These are phyloP conservation scores for Camponotus pennsylvanicus DNA, from an alignment of 1,140 invertebrate genomes.

Conservation along the genomic window DNA sequence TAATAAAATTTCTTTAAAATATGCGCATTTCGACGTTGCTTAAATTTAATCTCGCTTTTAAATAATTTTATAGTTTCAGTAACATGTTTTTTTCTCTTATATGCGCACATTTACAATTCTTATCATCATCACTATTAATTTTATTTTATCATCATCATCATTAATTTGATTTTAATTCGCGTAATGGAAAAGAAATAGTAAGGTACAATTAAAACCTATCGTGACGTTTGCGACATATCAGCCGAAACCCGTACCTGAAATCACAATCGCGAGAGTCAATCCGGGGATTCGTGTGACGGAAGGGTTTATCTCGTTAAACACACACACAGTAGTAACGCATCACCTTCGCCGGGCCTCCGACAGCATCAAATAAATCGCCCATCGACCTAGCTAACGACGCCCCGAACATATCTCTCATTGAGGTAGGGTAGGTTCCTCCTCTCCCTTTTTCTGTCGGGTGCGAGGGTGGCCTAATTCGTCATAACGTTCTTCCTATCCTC, in stretches of 20 bases:
- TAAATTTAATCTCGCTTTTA: not conserved
- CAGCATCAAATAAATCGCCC: constrained; percentile 56
- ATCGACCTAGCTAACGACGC: constrained; percentile 75
- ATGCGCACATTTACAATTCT: not conserved
- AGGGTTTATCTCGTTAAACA: constrained; percentile 37
- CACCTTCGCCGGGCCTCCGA: constrained; percentile 15
- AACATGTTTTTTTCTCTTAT: not conserved
- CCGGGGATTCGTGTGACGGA: not conserved
- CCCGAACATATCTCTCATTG: constrained; percentile 79
- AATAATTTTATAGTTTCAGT: not conserved
- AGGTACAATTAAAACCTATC: not conserved
- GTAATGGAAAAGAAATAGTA: not conserved
- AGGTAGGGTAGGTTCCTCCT: constrained; percentile 74
- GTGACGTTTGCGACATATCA: not conserved
- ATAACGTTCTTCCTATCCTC: constrained; percentile 76
- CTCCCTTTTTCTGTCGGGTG: constrained; percentile 69
- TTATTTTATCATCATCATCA: not conserved
- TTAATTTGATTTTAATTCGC: not conserved
- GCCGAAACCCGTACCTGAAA: not conserved
- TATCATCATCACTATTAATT: not conserved
- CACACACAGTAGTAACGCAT: constrained; percentile 43
- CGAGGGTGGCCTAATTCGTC: constrained; percentile 80
- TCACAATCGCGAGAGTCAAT: constrained; percentile 16
- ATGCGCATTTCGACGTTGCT: not conserved
- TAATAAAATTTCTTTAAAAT: not conserved